A percentile compares a stretch with the other conserved stretches of the same genome.
phyloP scores from a whole-genome alignment of 2,797 vertebrate species.

The Sparus aurata region DNA sequence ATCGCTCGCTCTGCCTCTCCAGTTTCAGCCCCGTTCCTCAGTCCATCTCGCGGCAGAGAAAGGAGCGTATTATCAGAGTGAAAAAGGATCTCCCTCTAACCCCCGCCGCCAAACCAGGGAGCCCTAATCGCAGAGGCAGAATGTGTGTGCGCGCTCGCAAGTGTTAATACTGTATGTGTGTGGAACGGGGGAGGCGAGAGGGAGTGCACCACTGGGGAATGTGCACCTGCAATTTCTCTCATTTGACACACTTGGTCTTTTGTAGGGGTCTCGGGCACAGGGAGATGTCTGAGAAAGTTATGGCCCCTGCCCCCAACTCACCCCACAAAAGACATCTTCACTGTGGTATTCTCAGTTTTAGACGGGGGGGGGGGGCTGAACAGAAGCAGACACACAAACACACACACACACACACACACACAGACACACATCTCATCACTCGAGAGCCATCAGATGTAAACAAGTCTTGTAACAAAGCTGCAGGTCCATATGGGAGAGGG shows the following conservation, averaged over 20 bases:
- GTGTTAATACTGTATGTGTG: constrained; percentile 58
- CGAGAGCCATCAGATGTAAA: constrained; percentile 25
- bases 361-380: background rate
- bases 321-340: constrained; percentile 52
- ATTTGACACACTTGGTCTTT: constrained; percentile 83
- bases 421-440: background rate
- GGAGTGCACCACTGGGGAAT: constrained; percentile 76
- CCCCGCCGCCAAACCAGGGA: constrained; percentile 66
- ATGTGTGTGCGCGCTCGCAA: constrained; percentile 26
- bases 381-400: background rate
- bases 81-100: constrained; percentile 73
- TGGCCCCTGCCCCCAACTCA: constrained; percentile 39
- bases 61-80: constrained; percentile 77
- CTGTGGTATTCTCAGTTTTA: constrained; percentile 18
- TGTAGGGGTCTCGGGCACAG: constrained; percentile 65
- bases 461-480: constrained; percentile 21
- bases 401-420: too few species aligned
- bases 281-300: constrained; percentile 71
- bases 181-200: constrained; percentile 42
- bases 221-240: constrained; percentile 84
- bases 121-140: constrained; percentile 62
- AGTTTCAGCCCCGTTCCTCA: constrained; percentile 70
- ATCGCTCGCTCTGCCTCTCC: constrained; percentile 70
- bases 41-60: constrained; percentile 71
- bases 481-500: constrained; percentile 16